Evolutionary conservation across 2,797 vertebrate genomes (phyloP), one percentile per base, ranked within the genome.

Genomic region (Enteromius radiatus): DNA sequence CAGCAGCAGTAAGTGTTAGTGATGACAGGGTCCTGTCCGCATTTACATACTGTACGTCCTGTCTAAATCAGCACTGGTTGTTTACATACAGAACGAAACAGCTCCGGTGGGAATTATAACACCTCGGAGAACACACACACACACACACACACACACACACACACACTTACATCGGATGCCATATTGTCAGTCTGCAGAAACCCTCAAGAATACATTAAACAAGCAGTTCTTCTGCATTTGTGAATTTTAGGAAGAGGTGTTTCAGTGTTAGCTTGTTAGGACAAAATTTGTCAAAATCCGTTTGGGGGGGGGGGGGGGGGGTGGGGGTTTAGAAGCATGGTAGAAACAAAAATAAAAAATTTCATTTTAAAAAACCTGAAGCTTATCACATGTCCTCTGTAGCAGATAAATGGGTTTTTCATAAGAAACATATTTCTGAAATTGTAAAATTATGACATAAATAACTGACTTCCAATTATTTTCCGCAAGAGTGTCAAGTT

Each of bases 1-100:
- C 64, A 43, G 47, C 76, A 69, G 75, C 47, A 84, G 63, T 82
- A 80, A 81, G 36, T 43, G 71, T 68, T 41, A 49, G 17, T 80
- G 82, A 71, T 81, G 33, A 54, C 54, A 71, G 36, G 59, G 79
- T 45, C 47, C 38, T 71, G 64, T 64, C 70, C 4, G 19, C 26
- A 68, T 80, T 80, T 76, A 76, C 61, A 75, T 63, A 63, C 59
- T 61, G 59, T 68, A 36, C 21, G 21, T 33, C 73, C 63, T 59
- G 70, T 68, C 83, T 21, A 73, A 73, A 70, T 38, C 59, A 65
- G 68, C 31, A 19, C 43, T 10, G 47, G 47, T 70, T 78, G 76
- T 61, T 82, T 82, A 76, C 38, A 76, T 69, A 61, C 73, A 59
- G 38, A 76, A 56, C 7, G 21, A 76, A 68, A 80, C 49, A 68